These are phyloP conservation scores for Phortica magna DNA, from an alignment of 2,888 invertebrate species.

Conservation along the genomic window DNA sequence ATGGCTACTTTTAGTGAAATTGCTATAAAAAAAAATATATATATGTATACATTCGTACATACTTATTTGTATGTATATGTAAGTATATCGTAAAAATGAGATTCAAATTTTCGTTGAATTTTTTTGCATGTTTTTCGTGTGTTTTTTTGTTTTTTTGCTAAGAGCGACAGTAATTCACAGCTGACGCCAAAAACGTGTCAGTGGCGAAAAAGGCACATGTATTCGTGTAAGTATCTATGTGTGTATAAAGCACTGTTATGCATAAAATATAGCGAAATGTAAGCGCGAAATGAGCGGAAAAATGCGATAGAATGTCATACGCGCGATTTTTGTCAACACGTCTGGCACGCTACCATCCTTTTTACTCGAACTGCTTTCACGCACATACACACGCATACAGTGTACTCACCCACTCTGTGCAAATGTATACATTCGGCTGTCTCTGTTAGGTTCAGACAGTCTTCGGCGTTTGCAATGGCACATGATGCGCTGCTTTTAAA, in stretches of 20 bases:
- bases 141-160: neutral
- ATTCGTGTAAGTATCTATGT: neutral
- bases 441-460: neutral
- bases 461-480: neutral
- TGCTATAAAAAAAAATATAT: constrained; percentile 12
- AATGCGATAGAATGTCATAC: neutral
- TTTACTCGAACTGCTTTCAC: no score
- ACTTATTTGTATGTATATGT: no score
- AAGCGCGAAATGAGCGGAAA: constrained; percentile 7
- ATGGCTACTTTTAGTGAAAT: neutral
- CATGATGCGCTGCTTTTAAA: constrained; percentile 16
- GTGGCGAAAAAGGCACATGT: constrained; percentile 5
- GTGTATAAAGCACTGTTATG: constrained; percentile 6
- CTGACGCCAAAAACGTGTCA: constrained; percentile 27
- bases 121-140: neutral
- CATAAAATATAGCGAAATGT: constrained; percentile 24
- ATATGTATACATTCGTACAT: neutral
- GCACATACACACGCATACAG: neutral
- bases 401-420: neutral
- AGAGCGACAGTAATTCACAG: constrained; percentile 3
- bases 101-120: constrained; percentile 8
- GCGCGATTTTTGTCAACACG: neutral
- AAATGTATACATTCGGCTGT: neutral
- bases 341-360: neutral
- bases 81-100: constrained; percentile 10